A percentile compares a stretch with the other conserved stretches of the same genome.
Conservation (phyloP, 2,888 invertebrate species). For the Orchesellides sinensis region DNA sequence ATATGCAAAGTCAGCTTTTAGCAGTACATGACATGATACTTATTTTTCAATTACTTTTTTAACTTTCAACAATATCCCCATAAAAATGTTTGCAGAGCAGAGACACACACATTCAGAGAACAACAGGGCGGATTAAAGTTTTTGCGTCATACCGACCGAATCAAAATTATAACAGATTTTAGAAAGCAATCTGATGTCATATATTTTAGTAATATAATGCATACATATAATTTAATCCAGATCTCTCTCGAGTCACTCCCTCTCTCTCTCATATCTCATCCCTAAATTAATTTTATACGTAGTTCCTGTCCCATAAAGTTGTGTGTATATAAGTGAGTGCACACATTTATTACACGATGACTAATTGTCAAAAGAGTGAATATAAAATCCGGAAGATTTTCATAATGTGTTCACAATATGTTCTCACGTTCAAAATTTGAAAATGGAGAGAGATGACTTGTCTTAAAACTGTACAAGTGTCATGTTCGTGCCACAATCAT, state of each 20-base stretch:
- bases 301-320: not conserved
- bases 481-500: too few species aligned
- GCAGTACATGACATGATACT: constrained; percentile 45
- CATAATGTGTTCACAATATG: too few species aligned
- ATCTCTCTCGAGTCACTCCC: constrained; percentile 40
- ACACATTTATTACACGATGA: too few species aligned
- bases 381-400: too few species aligned
- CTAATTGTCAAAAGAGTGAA: constrained; percentile 5
- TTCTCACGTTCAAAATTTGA: too few species aligned
- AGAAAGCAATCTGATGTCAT: constrained; percentile 39
- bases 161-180: constrained; percentile 16
- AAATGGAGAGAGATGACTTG: too few species aligned
- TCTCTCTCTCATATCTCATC: not conserved
- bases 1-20: constrained; percentile 62
- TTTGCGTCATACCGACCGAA: not conserved
- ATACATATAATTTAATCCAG: constrained; percentile 21
- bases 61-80: constrained; percentile 22
- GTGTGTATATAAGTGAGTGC: too few species aligned
- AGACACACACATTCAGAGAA: not conserved
- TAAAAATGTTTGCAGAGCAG: not conserved
- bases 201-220: not conserved
- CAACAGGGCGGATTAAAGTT: constrained; percentile 34
- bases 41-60: constrained; percentile 30
- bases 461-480: too few species aligned
- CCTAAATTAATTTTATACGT: constrained; percentile 10